A percentile compares a stretch with the other conserved stretches of the same genome.
These are phyloP conservation scores for Calonectris borealis DNA, from an alignment of 2,113 vertebrate species.

Conservation along the genomic window DNA sequence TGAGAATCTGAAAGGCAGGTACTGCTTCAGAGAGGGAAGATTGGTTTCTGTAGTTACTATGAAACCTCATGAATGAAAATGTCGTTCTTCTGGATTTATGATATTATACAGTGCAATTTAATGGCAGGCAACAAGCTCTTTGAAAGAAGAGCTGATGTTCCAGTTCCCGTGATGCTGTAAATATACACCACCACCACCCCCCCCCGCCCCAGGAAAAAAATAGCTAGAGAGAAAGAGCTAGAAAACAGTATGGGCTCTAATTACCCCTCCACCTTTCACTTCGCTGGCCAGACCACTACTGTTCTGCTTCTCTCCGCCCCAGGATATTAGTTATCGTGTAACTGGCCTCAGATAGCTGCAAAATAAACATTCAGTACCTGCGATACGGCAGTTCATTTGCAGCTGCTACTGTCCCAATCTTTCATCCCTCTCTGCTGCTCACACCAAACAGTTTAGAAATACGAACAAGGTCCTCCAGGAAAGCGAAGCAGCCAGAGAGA, in stretches of 20 bases:
- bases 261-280: neutral
- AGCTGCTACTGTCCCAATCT: neutral
- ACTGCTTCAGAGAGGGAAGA: neutral
- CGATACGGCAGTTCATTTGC: neutral
- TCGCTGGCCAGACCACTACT: neutral
- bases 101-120: neutral
- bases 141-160: neutral
- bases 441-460: neutral
- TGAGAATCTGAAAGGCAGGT: conserved; percentile 8
- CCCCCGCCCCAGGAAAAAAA: neutral
- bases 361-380: neutral
- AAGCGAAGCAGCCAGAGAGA: neutral
- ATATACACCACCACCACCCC: too few species aligned
- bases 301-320: neutral
- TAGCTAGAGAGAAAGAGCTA: neutral
- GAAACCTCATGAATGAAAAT: conserved; percentile 48
- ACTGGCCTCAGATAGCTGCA: neutral
- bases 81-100: neutral
- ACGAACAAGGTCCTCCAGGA: neutral
- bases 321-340: neutral
- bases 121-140: neutral
- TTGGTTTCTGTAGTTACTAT: conserved; percentile 1
- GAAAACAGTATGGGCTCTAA: neutral
- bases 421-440: neutral
- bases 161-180: neutral